phyloP scores from a whole-genome alignment of 1,140 invertebrate species.

The Xylocopa sonorina region DNA sequence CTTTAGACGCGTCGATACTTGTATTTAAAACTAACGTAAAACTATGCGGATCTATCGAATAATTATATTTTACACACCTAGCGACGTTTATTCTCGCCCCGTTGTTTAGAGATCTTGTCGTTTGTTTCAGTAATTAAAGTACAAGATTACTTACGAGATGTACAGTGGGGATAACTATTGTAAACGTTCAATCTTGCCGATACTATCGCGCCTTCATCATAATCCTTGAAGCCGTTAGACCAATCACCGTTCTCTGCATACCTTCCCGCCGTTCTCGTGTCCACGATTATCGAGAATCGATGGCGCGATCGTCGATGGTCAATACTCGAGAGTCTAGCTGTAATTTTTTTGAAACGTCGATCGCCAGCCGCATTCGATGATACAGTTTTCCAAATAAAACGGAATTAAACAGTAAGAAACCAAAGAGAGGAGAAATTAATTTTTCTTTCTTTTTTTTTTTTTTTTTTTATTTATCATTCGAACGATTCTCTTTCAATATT shows the following conservation, averaged over 20 bases:
- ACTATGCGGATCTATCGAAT: slow-evolving; percentile 39
- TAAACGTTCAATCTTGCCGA: slow-evolving; percentile 43
- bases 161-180: slow-evolving; percentile 30
- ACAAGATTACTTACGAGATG: slow-evolving; percentile 39
- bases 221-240: slow-evolving; percentile 26
- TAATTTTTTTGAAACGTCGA: slow-evolving; percentile 6
- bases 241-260: slow-evolving; percentile 10
- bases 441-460: neutral
- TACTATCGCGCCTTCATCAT: slow-evolving; percentile 39
- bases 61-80: slow-evolving; percentile 53
- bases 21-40: slow-evolving; percentile 40
- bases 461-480: no score
- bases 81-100: slow-evolving; percentile 29
- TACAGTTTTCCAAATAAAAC: neutral
- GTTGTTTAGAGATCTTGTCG: slow-evolving; percentile 39
- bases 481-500: no score
- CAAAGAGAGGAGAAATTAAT: neutral
- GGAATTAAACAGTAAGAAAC: neutral
- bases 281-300: slow-evolving; percentile 9
- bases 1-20: slow-evolving; percentile 27
- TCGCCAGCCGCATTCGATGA: neutral
- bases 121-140: slow-evolving; percentile 55
- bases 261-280: slow-evolving; percentile 24
- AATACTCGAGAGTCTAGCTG: neutral
- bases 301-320: neutral